These are phyloP conservation scores for Drosophila neotestacea DNA, from an alignment of 2,888 invertebrate genomes.

Conservation along the genomic window DNA sequence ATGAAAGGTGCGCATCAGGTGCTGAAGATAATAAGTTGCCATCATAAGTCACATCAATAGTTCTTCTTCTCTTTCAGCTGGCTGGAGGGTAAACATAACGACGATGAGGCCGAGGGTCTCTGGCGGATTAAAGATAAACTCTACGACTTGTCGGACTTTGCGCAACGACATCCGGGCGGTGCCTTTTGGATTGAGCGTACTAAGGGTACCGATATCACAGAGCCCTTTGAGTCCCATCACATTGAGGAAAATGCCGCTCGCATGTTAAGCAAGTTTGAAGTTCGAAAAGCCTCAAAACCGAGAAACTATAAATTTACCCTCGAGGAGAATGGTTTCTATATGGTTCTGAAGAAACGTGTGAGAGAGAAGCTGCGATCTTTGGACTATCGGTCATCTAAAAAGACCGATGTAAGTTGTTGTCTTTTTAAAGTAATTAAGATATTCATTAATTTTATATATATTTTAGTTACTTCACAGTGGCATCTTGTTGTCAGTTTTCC, in stretches of 20 bases:
- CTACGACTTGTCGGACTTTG: slow-evolving; percentile 93
- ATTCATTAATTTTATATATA: neutral
- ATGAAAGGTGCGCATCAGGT: slow-evolving; percentile 70
- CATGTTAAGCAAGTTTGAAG: slow-evolving; percentile 88
- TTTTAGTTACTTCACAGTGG: slow-evolving; percentile 68
- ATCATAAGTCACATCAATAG: neutral
- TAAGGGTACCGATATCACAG: slow-evolving; percentile 92
- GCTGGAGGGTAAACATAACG: slow-evolving; percentile 88
- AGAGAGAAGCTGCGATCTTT: slow-evolving; percentile 86
- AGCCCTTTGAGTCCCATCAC: slow-evolving; percentile 91
- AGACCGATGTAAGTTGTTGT: slow-evolving; percentile 71
- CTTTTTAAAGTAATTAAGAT: neutral
- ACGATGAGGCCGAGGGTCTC: slow-evolving; percentile 90
- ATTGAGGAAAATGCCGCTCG: slow-evolving; percentile 87
- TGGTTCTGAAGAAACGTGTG: slow-evolving; percentile 88
- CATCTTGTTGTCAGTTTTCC: slow-evolving; percentile 63
- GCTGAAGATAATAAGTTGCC: slow-evolving; percentile 1
- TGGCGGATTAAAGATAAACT: slow-evolving; percentile 91
- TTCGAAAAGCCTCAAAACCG: slow-evolving; percentile 87
- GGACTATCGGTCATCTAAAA: slow-evolving; percentile 81
- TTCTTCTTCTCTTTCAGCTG: slow-evolving; percentile 84
- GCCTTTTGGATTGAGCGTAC: slow-evolving; percentile 89
- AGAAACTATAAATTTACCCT: slow-evolving; percentile 91
- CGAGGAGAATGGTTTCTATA: slow-evolving; percentile 90
- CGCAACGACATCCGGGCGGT: slow-evolving; percentile 93